phyloP scores from a whole-genome alignment of 2,113 vertebrate genomes.

The Dromas ardeola region DNA sequence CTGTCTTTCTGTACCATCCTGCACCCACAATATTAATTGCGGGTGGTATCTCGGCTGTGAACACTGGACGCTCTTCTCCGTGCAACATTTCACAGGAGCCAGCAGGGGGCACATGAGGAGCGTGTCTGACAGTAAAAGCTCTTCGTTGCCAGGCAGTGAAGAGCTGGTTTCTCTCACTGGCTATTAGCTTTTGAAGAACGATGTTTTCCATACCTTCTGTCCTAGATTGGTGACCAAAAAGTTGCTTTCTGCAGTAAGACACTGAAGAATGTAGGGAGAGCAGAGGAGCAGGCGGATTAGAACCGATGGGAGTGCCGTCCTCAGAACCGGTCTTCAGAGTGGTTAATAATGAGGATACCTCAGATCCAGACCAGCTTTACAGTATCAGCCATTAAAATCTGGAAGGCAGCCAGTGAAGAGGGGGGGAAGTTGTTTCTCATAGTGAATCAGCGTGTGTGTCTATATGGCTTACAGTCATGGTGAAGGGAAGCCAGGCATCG shows the following conservation, averaged over 20 bases:
- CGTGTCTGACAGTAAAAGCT: neutral
- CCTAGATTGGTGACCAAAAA: neutral
- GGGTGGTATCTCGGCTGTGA: neutral
- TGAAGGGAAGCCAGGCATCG: neutral
- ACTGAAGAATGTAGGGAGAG: neutral
- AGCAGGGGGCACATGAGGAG: constrained; percentile 36
- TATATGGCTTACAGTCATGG: rapidly evolving
- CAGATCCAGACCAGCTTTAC: neutral
- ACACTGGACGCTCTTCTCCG: rapidly evolving
- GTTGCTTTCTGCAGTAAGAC: neutral
- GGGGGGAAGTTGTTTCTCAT: neutral
- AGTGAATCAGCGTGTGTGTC: neutral
- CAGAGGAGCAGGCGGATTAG: neutral
- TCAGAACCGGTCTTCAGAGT: neutral
- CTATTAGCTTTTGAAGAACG: neutral
- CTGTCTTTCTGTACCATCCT: neutral
- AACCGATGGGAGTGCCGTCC: neutral
- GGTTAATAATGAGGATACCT: neutral
- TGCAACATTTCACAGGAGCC: neutral
- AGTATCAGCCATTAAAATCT: neutral
- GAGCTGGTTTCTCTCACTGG: neutral
- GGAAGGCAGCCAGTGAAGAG: neutral
- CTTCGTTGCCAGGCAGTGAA: rapidly evolving
- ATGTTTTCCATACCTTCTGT: neutral
- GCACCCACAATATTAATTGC: rapidly evolving